Base-by-base conservation (phyloP, 2,888 invertebrate species). In the Ectemnius lituratus region DNA sequence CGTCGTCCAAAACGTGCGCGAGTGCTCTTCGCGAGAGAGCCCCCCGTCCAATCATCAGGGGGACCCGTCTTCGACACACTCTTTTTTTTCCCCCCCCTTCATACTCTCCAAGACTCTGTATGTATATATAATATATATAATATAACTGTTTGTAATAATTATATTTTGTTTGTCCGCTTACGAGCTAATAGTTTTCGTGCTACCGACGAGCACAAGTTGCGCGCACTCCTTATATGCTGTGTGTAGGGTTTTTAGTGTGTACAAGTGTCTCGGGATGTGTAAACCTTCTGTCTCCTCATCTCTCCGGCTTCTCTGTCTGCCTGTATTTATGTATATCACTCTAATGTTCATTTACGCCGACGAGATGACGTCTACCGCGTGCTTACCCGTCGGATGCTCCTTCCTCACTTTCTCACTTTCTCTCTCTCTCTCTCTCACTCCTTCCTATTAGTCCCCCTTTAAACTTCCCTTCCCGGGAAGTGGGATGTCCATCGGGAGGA, bases 101-200 rank as follows among this genome's bases (percentile, higher is more conserved):
- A 73, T 82, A 79, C 84, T 84, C 87, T 83, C 84, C 88, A 87
- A 52, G 89, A 88, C 87, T 88, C 85, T 89, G 88, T 89, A 89
- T 90, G 88, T 89, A 89, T 89, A 89, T 89, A 90, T 90, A 89
- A 89, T 90, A 90, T 90, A 90, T 90, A 88, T 90, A 89, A 88
- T 89, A 89, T 89, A 90, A 89, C 89, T 89, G 89, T 90, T 89
- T 90, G 88, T 88, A 89, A 90, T 90, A 88, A 89, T 90, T 87
- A 89, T 90, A 88, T 90, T 90, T 90, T 90, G 88, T 90, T 90
- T 90, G 88, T 90, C 86, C 85, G 86, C 90, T 90, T 90, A 90
- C 84, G 87, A 86, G 86, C 89, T 90, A 90, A 90, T 90, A 90
- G 90, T 90, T 90, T 88, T 88, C 87, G 90, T 90, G 90, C 90